Base-by-base conservation (phyloP, 2,113 vertebrate genomes). In the Aptenodytes patagonicus region DNA sequence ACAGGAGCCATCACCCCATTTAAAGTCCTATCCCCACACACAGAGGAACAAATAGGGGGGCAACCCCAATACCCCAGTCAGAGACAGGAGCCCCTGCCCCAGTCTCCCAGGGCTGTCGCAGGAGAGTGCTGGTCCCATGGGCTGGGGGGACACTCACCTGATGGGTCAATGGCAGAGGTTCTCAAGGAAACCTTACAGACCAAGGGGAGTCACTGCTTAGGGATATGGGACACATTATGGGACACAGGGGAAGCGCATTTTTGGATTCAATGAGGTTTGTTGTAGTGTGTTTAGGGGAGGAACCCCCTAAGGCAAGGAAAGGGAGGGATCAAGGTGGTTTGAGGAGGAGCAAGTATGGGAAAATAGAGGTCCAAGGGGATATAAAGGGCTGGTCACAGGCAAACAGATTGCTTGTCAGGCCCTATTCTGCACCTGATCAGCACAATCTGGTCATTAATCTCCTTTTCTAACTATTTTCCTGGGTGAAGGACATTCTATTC, bases 1-100 rank as follows among this genome's bases (percentile, higher is more conserved):
- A 42, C 19, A 55, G 14, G 19, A 77, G 4, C 40, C 22, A 70
- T 36, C 62, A 70, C 2, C 7, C 10, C 38, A 25, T 42, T 80
- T n/a, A 42, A 58, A 64, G 11, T 34, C 34, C 13, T 29, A 24
- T n/a, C 0, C 4, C 3, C 7, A 11, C 17, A 13, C 2, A 22
- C 0, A 68, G 32, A 47, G 26, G 11, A 68, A 44, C 11, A 75
- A 58, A 51, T 1, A 11, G 4, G 1, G 13, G 3, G 15, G 2
- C 6, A 38, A 1, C 14, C 4, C 14, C n/a, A 36, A 16, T 25
- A 21, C 19, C 21, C 34, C 58, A 60, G 58, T n/a, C 58, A 65
- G 16, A 61, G 26, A 55, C 25, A 75, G 11, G 2, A 57, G 5
- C 3, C 15, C 9, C 15, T 57, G 26, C 4, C 26, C 15, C 4